phyloP scores from a whole-genome alignment of 2,113 vertebrate genomes.

The Cathartes aura region DNA sequence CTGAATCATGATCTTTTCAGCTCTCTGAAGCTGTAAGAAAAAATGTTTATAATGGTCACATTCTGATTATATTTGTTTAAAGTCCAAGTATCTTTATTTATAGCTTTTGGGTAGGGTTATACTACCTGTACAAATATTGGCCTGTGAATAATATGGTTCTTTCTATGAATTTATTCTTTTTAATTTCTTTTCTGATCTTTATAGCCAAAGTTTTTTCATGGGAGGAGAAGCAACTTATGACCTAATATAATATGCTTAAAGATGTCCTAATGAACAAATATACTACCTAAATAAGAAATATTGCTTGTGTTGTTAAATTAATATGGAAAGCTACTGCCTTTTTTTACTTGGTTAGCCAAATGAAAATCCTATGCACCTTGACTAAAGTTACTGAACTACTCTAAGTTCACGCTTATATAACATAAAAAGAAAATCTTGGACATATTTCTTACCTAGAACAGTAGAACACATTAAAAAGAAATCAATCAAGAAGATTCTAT shows the following conservation, averaged over 20 bases:
- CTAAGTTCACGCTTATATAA: neutral
- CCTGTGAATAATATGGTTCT: neutral
- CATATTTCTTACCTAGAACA: neutral
- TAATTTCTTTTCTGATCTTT: neutral
- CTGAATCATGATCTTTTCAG: neutral
- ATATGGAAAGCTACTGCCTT: neutral
- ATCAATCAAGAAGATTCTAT: neutral
- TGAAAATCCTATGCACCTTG: neutral
- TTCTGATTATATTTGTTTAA: neutral
- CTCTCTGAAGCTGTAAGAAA: neutral
- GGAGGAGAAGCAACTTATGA: neutral
- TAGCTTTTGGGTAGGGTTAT: neutral
- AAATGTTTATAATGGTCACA: neutral
- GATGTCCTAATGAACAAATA: neutral
- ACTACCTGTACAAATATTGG: neutral
- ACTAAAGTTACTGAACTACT: neutral
- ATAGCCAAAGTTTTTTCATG: neutral
- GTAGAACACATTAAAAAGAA: neutral
- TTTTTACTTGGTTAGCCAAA: neutral
- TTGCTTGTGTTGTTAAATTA: neutral
- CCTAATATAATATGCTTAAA: neutral
- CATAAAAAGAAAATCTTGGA: neutral
- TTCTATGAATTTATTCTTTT: neutral
- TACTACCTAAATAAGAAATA: neutral
- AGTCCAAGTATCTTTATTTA: neutral